A percentile compares a stretch with the other conserved stretches of the same genome.
These are phyloP conservation scores for Corythornis cristatus DNA, from an alignment of 2,113 vertebrate genomes.

Conservation along the genomic window DNA sequence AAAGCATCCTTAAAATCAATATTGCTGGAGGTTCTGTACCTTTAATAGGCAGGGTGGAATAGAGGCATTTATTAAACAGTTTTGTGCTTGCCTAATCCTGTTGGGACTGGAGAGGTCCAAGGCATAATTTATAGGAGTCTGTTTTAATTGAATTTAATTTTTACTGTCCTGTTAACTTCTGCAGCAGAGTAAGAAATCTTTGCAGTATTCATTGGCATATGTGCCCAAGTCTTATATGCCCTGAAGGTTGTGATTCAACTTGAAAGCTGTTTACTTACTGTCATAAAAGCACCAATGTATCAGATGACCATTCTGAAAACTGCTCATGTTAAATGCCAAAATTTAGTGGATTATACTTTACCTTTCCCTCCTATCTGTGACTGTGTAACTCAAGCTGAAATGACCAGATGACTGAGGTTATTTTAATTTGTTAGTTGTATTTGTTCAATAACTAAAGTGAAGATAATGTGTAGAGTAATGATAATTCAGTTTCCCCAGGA, in stretches of 20 bases:
- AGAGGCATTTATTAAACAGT: neutral
- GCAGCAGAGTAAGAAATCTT: neutral
- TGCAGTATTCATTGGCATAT: accelerated
- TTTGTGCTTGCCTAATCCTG: neutral
- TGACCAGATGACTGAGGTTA: neutral
- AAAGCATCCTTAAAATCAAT: neutral
- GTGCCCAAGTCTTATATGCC: neutral
- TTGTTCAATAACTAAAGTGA: neutral
- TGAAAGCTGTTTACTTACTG: neutral
- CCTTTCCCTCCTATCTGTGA: neutral
- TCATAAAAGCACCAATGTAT: neutral
- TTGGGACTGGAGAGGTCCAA: neutral
- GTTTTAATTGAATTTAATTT: slow-evolving; percentile 13
- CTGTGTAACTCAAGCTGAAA: neutral
- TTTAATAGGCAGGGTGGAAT: neutral
- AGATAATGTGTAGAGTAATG: neutral
- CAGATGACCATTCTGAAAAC: neutral
- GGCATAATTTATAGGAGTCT: neutral
- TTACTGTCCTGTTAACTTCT: neutral
- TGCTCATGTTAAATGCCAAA: neutral
- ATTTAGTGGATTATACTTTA: neutral
- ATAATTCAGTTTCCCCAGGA: neutral
- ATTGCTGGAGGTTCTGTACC: neutral
- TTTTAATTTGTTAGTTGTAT: neutral
- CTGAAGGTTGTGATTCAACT: neutral